Evolutionary conservation across 2,113 vertebrate species (phyloP), one percentile per base, ranked within the genome.

Genomic region (Phylloscopus trochilus): DNA sequence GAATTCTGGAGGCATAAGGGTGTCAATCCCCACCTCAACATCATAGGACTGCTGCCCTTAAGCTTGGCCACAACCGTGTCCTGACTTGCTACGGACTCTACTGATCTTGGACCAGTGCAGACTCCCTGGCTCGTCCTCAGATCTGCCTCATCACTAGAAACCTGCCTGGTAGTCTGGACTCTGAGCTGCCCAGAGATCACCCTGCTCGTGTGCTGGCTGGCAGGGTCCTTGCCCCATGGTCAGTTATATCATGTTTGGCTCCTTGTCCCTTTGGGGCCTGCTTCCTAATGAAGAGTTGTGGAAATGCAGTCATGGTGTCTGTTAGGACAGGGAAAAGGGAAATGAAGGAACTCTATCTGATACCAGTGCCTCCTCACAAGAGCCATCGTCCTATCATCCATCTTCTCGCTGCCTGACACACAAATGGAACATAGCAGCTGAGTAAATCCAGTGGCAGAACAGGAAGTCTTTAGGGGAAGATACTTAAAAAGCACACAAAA

Each of bases 271-370:
- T 35, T 43, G 47, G n/a, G 14, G 18, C 27, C n/a, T 24, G 19
- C 33, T 55, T 47, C 26, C 14, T 8, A 22, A 39, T 26, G 30
- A 56, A 33, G 18, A 51, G 21, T 1, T 33, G 37, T 8, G 8
- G 28, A 87, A 73, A 60, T 4, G 33, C 13, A 68, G 28, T 55
- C 59, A 52, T 3, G 8, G 23, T 3, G 11, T 28, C 43, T 60
- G 35, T 53, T 52, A 39, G 13, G 31, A 49, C 64, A 43, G 4
- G 39, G 28, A 59, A 56, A n/a, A 60, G 7, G 18, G 23, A 70
- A n/a, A 64, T 0, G 1, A 88, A 13, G 7, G n/a, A 75, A 35
- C 10, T 10, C 4, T 30, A 0, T 15, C 5, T 5, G 6, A 47
- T 11, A 60, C 7, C 28, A 35, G 13, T 8, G 7, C 13, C n/a